A percentile compares a stretch with the other conserved stretches of the same genome.
Evolutionary conservation across 2,888 invertebrate genomes (phyloP).

Genomic region (Heliconius erato): DNA sequence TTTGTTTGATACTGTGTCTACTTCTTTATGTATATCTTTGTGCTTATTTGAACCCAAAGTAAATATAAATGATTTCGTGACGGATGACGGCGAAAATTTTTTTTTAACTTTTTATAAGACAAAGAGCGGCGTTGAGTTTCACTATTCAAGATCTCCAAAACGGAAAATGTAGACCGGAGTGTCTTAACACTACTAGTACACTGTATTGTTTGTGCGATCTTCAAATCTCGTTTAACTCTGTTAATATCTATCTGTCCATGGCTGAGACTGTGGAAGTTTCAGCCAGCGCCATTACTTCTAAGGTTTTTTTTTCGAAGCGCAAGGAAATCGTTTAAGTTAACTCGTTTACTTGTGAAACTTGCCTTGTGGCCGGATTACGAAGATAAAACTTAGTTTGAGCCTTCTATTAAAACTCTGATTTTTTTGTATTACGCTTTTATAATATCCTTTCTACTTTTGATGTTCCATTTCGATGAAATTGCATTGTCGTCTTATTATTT

Average conservation of each 20-base stretch:
- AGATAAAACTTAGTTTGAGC: conserved; percentile 78
- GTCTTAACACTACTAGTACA: not conserved
- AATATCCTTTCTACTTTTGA: conserved; percentile 50
- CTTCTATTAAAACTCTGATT: conserved; percentile 72
- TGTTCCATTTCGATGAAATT: conserved; percentile 46
- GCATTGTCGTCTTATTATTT: conserved; percentile 34
- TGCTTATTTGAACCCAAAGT: not conserved
- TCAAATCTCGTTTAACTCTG: conserved; percentile 46
- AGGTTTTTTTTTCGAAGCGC: conserved; percentile 66
- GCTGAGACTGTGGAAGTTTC: conserved; percentile 65
- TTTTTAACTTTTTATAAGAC: no score
- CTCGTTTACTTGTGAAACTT: conserved; percentile 82
- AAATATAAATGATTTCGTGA: no score
- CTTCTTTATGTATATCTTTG: not conserved
- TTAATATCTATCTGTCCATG: conserved; percentile 60
- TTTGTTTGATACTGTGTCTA: not conserved
- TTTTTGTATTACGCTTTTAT: conserved; percentile 62
- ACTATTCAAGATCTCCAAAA: not conserved
- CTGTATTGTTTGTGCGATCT: not conserved
- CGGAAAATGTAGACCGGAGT: not conserved
- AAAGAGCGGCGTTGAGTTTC: no score
- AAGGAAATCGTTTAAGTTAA: conserved; percentile 75
- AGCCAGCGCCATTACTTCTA: conserved; percentile 73
- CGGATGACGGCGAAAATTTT: no score
- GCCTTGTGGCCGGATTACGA: conserved; percentile 79